phyloP scores from a whole-genome alignment of 64 coral and sea anemone genomes.

The Montipora efflorescens region DNA sequence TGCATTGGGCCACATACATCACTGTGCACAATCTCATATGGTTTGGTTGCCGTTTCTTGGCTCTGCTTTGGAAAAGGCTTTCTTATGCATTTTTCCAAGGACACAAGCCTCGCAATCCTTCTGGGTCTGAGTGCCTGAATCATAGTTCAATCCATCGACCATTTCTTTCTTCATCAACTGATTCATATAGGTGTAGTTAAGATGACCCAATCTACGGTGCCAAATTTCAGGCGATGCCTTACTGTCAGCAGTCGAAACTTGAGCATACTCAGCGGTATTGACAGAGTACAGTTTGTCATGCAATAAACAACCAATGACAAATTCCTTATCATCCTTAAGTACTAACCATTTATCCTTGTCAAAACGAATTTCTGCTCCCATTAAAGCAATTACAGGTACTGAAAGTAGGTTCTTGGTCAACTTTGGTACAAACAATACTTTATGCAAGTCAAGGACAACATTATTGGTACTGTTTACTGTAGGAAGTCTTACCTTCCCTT shows the following conservation, averaged over 20 bases:
- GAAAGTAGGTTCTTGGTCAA: conserved; percentile 79
- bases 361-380: conserved; percentile 75
- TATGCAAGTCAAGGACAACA: conserved; percentile 56
- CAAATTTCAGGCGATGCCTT: conserved; percentile 47
- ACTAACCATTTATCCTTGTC: conserved; percentile 62
- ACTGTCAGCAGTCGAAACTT: conserved; percentile 49
- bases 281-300: neutral
- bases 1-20: conserved; percentile 21
- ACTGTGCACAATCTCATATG: conserved; percentile 79
- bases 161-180: conserved; percentile 78
- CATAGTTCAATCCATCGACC: conserved; percentile 69
- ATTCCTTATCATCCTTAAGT: conserved; percentile 60
- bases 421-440: conserved; percentile 81
- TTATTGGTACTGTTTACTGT: conserved; percentile 47
- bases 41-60: conserved; percentile 78
- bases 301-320: conserved; percentile 62
- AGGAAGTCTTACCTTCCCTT: conserved; percentile 66
- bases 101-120: conserved; percentile 74
- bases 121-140: conserved; percentile 33
- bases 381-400: conserved; percentile 67
- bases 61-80: conserved; percentile 77
- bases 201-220: conserved; percentile 80
- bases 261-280: conserved; percentile 66
- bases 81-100: conserved; percentile 82
- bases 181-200: conserved; percentile 79